A percentile compares a stretch with the other conserved stretches of the same genome.
These are phyloP conservation scores for Kryptopterus vitreolus DNA, from an alignment of 2,797 vertebrate genomes.

Conservation along the genomic window DNA sequence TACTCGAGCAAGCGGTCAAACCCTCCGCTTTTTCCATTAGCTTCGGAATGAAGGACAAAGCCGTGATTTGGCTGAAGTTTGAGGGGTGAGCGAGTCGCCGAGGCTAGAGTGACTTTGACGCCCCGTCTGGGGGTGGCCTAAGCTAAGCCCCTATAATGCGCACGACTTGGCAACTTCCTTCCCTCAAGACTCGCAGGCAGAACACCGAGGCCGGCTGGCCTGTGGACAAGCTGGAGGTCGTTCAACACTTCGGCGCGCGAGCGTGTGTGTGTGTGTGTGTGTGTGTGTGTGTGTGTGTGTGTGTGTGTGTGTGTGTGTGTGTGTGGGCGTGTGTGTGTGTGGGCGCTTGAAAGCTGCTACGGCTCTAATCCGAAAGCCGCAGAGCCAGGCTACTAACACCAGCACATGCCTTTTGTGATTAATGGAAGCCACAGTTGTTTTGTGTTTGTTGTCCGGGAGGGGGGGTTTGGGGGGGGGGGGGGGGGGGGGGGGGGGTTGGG, in stretches of 20 bases:
- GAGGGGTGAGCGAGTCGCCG: constrained; percentile 50
- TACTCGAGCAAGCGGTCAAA: constrained; percentile 57
- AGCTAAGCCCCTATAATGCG: constrained; percentile 76
- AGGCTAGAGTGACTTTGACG: constrained; percentile 62
- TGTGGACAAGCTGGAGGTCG: constrained; percentile 67
- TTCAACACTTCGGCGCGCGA: constrained; percentile 64
- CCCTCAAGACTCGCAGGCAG: constrained; percentile 65
- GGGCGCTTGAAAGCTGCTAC: constrained; percentile 46
- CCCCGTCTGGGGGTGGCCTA: constrained; percentile 69
- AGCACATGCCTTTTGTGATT: constrained; percentile 52
- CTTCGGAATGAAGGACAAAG: constrained; percentile 66
- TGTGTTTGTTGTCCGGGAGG: constrained; percentile 15
- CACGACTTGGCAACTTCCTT: constrained; percentile 72
- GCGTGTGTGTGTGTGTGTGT: too few species aligned
- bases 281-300: too few species aligned
- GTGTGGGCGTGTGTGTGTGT: too few species aligned
- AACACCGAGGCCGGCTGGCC: constrained; percentile 59
- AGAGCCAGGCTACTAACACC: constrained; percentile 44
- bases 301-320: too few species aligned
- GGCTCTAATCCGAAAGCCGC: constrained; percentile 64
- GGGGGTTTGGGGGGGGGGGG: background rate
- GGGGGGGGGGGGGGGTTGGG: too few species aligned
- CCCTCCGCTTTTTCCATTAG: constrained; percentile 62
- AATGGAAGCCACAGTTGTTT: constrained; percentile 47
- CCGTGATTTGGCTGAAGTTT: constrained; percentile 63